These are phyloP conservation scores for Dendronephthya gigantea DNA, from an alignment of 64 coral and sea anemone genomes.

Conservation along the genomic window DNA sequence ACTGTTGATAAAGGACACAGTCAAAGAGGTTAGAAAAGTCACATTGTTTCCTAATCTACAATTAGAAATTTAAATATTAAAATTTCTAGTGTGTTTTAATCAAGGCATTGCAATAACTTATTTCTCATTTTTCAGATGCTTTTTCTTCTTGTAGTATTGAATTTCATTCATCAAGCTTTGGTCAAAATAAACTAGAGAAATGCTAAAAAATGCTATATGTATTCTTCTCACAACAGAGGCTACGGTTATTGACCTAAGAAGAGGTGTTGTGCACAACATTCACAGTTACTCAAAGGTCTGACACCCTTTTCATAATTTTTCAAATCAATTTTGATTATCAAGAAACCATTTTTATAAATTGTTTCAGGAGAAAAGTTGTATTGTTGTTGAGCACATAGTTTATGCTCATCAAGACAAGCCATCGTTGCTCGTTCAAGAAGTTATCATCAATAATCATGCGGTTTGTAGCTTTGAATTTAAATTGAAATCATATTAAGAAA, in stretches of 20 bases:
- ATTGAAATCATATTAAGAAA: too few relatives aligned
- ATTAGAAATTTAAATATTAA: too few relatives aligned
- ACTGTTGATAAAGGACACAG: not conserved
- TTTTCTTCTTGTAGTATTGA: too few relatives aligned
- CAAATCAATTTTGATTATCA: not conserved
- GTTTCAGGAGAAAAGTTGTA: conserved; percentile 53
- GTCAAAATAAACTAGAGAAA: too few relatives aligned
- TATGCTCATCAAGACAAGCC: conserved; percentile 65
- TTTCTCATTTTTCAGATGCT: too few relatives aligned
- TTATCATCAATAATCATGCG: conserved; percentile 62
- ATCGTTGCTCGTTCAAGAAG: conserved; percentile 73
- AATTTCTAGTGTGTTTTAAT: not conserved
- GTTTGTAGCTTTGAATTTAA: too few relatives aligned
- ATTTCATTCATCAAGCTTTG: too few relatives aligned
- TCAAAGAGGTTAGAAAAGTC: not conserved
- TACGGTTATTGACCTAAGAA: conserved; percentile 68
- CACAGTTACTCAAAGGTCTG: conserved; percentile 76
- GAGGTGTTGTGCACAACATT: conserved; percentile 63
- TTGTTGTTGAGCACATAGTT: conserved; percentile 53
- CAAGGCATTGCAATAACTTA: too few relatives aligned
- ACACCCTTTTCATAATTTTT: not conserved
- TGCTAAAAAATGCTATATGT: too few relatives aligned
- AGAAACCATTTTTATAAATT: not conserved
- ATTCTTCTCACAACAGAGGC: conserved; percentile 58
- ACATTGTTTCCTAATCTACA: not conserved